Percentiles rank a stretch among this genome's conserved stretches.
phyloP scores from a whole-genome alignment of 2,888 invertebrate species.

The Dynastes tityus region DNA sequence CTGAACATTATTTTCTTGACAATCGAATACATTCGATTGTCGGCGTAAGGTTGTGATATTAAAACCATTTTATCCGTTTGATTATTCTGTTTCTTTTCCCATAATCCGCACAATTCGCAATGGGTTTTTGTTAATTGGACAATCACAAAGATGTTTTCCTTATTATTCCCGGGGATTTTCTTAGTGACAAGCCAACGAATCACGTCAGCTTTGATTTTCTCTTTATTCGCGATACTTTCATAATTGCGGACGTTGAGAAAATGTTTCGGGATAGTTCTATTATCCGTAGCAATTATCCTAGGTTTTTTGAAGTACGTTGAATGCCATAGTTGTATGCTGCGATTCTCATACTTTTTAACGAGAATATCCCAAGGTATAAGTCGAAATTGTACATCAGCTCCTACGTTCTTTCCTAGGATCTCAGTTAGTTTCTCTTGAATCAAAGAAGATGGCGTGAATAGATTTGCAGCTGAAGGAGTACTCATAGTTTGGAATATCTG shows the following conservation, averaged over 20 bases:
- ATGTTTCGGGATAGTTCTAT: constrained; percentile 55
- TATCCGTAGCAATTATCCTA: constrained; percentile 56
- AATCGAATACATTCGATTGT: constrained; percentile 37
- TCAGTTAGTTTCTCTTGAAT: constrained; percentile 51
- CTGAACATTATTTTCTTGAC: constrained; percentile 48
- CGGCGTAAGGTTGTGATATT: constrained; percentile 17
- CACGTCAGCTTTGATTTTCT: constrained; percentile 58
- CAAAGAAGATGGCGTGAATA: constrained; percentile 46
- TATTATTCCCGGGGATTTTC: constrained; percentile 60
- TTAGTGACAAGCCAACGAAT: constrained; percentile 64
- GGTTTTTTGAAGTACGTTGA: constrained; percentile 50
- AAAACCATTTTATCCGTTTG: constrained; percentile 35
- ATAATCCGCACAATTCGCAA: constrained; percentile 66
- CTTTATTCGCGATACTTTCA: constrained; percentile 48
- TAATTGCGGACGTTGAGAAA: constrained; percentile 60
- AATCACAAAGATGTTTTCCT: constrained; percentile 63
- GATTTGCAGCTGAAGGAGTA: constrained; percentile 11
- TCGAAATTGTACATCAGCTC: constrained; percentile 52
- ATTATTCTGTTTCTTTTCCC: constrained; percentile 60
- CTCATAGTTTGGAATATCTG: constrained; percentile 36
- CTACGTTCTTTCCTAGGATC: constrained; percentile 50
- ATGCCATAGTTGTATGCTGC: constrained; percentile 58
- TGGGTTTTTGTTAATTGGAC: constrained; percentile 57
- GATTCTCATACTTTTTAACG: constrained; percentile 51
- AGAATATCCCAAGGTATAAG: constrained; percentile 58